These are phyloP conservation scores for Serranus cabrilla DNA, from an alignment of 2,797 vertebrate genomes.

Conservation along the genomic window DNA sequence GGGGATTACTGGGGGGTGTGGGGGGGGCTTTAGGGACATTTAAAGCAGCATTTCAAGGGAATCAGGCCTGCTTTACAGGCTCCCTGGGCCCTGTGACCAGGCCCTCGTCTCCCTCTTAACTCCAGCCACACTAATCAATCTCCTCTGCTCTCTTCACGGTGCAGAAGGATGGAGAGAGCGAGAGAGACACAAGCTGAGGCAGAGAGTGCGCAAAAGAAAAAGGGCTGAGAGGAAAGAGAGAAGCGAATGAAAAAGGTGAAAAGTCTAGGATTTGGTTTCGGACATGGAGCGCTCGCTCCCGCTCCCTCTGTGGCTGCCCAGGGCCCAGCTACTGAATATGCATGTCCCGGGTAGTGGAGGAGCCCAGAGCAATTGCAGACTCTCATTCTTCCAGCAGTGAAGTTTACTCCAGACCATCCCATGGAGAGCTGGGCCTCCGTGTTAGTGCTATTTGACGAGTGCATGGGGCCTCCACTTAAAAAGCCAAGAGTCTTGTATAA, in stretches of 20 bases:
- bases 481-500: conserved; percentile 61
- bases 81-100: conserved; percentile 73
- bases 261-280: conserved; percentile 67
- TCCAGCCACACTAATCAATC: conserved; percentile 82
- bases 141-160: conserved; percentile 78
- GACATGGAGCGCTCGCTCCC: conserved; percentile 52
- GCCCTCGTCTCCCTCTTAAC: conserved; percentile 76
- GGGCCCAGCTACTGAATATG: conserved; percentile 78
- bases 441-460: conserved; percentile 66
- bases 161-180: conserved; percentile 50
- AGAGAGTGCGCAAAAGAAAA: conserved; percentile 32
- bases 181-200: conserved; percentile 33
- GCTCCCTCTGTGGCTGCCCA: conserved; percentile 43
- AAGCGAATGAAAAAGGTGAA: conserved; percentile 71
- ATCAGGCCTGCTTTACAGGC: conserved; percentile 74
- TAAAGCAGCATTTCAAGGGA: conserved; percentile 82
- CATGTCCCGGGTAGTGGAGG: conserved; percentile 63
- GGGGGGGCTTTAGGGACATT: conserved; percentile 76
- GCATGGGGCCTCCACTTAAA: conserved; percentile 57
- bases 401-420: conserved; percentile 69
- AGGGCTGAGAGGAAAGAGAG: conserved; percentile 28
- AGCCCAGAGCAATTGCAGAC: conserved; percentile 74
- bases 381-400: conserved; percentile 69
- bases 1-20: conserved; percentile 64
- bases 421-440: conserved; percentile 52